Evolutionary conservation across 2,888 invertebrate genomes (phyloP), one percentile per base, ranked within the genome.

Genomic region (Cosmia pyralina): DNA sequence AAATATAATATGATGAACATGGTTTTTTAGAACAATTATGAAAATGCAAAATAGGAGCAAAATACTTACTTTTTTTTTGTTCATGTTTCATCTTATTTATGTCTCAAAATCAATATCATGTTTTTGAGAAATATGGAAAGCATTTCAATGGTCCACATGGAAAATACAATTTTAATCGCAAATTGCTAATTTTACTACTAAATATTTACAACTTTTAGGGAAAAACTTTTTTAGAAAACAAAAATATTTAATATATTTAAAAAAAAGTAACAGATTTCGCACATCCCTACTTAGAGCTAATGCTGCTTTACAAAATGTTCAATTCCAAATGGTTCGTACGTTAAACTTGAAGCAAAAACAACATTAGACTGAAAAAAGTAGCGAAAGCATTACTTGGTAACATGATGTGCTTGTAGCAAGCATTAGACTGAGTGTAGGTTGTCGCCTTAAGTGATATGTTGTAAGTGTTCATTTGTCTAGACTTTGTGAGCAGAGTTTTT

Each of bases 241-340:
- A 57, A 8, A 15, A 57, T 17, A 57, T 10, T 7, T 15, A 15
- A 28, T 7, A 28, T 7, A 28, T 22, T 5, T 3, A 15, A 44
- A 17, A 55, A 58, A 13, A n/a, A 11, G 28, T 28, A 1, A 22
- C 13, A 0, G 0, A 11, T 2, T 65, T 41, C 8, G 34, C 19
- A 10, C 67, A 75, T 7, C 74, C 76, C 75, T 92, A 91, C 92
- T 92, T 87, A 90, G 86, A 90, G 92, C 92, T 94, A 93, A 94
- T 93, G 92, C 91, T 90, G 91, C 91, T 89, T 92, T 89, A 91
- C 90, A 92, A 89, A 92, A 93, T 82, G 82, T 89, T 87, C 83
- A 86, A 88, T 87, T 85, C 91, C 87, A 90, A 93, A 93, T 91
- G 91, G 89, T 88, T 86, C 82, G 85, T 89, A 80, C 87, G 85